Percentiles rank a stretch among this genome's conserved stretches.
These are phyloP conservation scores for Aleadryas rufinucha DNA, from an alignment of 2,113 vertebrate genomes.

Conservation along the genomic window DNA sequence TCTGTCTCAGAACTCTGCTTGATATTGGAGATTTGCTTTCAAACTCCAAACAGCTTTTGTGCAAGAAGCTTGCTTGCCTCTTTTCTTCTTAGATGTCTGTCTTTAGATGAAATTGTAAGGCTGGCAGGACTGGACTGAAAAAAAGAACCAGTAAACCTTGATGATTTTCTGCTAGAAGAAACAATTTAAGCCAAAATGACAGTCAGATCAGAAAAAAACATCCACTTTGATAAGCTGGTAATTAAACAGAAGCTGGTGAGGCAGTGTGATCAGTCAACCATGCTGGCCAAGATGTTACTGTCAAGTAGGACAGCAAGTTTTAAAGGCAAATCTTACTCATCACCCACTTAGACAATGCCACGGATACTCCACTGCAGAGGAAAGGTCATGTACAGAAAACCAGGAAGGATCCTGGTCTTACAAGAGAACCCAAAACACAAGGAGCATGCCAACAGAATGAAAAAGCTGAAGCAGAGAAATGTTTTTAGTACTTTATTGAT, in stretches of 20 bases:
- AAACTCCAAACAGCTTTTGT: slow-evolving; percentile 2
- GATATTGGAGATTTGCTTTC: background rate
- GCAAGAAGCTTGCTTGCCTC: background rate
- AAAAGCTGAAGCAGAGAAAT: background rate
- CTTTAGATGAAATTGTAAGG: slow-evolving; percentile 23
- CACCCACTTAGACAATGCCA: background rate
- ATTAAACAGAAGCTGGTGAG: slow-evolving; percentile 44
- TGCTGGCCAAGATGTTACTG: background rate
- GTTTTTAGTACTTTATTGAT: background rate
- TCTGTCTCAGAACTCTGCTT: background rate
- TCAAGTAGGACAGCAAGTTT: slow-evolving; percentile 23
- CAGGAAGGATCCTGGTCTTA: background rate
- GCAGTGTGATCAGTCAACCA: slow-evolving; percentile 9
- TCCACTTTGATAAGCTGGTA: slow-evolving; percentile 31
- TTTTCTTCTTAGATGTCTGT: background rate
- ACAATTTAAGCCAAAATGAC: slow-evolving; percentile 20
- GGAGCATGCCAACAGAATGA: background rate
- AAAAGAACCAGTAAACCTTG: slow-evolving; percentile 15
- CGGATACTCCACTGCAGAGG: background rate
- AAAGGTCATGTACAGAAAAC: background rate
- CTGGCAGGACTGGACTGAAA: background rate
- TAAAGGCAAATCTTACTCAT: slow-evolving; percentile 12
- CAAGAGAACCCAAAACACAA: background rate
- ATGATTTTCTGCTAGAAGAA: slow-evolving; percentile 47
- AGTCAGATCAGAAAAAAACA: slow-evolving; percentile 3